phyloP scores from a whole-genome alignment of 2,888 invertebrate genomes.

The Myopa testacea region DNA sequence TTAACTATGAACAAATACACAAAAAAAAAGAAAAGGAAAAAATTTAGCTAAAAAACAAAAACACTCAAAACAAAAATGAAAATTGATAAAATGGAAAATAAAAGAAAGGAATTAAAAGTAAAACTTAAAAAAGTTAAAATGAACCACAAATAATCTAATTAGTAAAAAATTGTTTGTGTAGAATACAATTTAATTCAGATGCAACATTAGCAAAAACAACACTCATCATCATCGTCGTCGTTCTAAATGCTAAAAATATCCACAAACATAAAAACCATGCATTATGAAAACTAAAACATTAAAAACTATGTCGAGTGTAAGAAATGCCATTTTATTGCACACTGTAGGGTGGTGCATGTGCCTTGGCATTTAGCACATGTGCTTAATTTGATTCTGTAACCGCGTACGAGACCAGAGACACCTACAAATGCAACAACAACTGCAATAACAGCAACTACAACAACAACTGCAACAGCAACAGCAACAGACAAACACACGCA shows the following conservation, averaged over 20 bases:
- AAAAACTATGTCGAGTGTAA: slow-evolving; percentile 20
- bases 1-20: too few species aligned
- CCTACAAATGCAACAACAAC: neutral
- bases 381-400: slow-evolving; percentile 2
- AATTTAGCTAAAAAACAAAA: too few species aligned
- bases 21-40: too few species aligned
- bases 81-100: neutral
- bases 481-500: neutral
- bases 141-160: too few species aligned
- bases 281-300: neutral
- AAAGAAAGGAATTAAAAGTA: neutral
- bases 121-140: neutral
- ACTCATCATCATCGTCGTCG: neutral
- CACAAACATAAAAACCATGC: neutral
- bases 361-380: slow-evolving; percentile 8
- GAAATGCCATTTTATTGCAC: neutral
- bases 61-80: neutral
- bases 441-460: too few species aligned
- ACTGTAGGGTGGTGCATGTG: neutral
- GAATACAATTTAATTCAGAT: neutral
- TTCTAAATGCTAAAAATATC: slow-evolving; percentile 16
- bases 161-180: neutral
- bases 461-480: neutral
- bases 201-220: neutral
- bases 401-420: neutral